These are phyloP conservation scores for Cephus cinctus DNA, from an alignment of 1,140 invertebrate genomes.

Conservation along the genomic window DNA sequence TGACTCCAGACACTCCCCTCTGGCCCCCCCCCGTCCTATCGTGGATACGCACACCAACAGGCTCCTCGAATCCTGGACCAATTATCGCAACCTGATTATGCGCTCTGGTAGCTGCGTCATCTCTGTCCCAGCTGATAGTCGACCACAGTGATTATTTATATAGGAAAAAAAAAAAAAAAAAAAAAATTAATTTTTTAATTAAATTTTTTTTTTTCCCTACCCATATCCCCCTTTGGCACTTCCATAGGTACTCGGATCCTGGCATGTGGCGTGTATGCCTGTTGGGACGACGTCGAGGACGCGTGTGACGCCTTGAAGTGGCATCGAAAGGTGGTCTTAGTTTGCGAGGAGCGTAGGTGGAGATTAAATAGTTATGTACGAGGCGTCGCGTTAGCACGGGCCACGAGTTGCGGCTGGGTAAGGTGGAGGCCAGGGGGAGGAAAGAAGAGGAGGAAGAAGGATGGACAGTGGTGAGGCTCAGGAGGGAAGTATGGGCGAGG, in stretches of 20 bases:
- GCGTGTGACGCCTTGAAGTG: constrained; percentile 4
- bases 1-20: constrained; percentile 14
- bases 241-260: background rate
- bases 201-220: too few relatives aligned
- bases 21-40: background rate
- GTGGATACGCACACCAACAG: background rate
- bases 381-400: constrained; percentile 32
- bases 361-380: constrained; percentile 32
- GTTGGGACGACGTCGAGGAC: background rate
- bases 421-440: constrained; percentile 16
- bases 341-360: constrained; percentile 15
- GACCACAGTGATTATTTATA: too few relatives aligned
- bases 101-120: background rate
- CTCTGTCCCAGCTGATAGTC: constrained; percentile 17
- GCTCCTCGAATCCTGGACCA: constrained; percentile 12
- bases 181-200: too few relatives aligned
- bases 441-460: background rate
- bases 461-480: too few relatives aligned
- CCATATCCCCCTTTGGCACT: background rate
- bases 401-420: constrained; percentile 28
- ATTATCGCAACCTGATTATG: constrained; percentile 30
- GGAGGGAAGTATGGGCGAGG: too few relatives aligned
- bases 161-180: too few relatives aligned
- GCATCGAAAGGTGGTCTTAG: constrained; percentile 23
- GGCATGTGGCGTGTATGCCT: background rate